A percentile compares a stretch with the other conserved stretches of the same genome.
These are phyloP conservation scores for Drosophila antonietae DNA, from an alignment of 2,888 invertebrate species.

Conservation along the genomic window DNA sequence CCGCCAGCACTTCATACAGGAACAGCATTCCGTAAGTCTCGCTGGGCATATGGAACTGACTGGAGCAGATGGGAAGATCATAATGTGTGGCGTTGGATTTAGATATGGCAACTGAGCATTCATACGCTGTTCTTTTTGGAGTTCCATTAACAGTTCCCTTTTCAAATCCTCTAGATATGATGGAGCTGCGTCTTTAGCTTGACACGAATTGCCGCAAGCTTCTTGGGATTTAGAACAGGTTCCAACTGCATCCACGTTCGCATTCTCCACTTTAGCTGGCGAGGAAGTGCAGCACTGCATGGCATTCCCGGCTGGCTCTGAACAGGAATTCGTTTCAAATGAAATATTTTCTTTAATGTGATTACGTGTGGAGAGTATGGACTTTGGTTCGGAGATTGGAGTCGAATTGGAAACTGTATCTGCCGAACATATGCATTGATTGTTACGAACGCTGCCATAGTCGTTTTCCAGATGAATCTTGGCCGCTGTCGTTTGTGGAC, in stretches of 20 bases:
- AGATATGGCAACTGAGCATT: not conserved
- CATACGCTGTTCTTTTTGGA: slow-evolving; percentile 18
- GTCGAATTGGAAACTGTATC: accelerated
- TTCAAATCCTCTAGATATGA: slow-evolving; percentile 50
- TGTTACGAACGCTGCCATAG: not conserved
- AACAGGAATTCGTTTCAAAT: too few relatives aligned
- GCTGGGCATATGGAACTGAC: not conserved
- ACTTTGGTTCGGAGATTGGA: not conserved
- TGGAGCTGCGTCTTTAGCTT: slow-evolving; percentile 2
- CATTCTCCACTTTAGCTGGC: too few relatives aligned
- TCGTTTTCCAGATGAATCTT: not conserved
- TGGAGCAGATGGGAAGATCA: not conserved
- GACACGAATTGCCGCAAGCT: not conserved
- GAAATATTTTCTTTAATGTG: not conserved
- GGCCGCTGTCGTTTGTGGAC: too few relatives aligned
- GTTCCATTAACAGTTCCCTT: slow-evolving; percentile 27
- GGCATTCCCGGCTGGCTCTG: too few relatives aligned
- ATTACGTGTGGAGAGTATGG: not conserved
- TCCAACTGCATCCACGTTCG: too few relatives aligned
- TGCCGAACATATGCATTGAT: too few relatives aligned
- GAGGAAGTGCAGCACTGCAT: too few relatives aligned
- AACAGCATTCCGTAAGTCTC: not conserved
- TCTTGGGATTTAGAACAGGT: too few relatives aligned
- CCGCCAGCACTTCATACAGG: slow-evolving; percentile 4
- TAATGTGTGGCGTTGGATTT: slow-evolving; percentile 5